Percentiles rank a stretch among this genome's conserved stretches.
phyloP scores from a whole-genome alignment of 2,797 vertebrate genomes.

The Acanthurus leucopareius region DNA sequence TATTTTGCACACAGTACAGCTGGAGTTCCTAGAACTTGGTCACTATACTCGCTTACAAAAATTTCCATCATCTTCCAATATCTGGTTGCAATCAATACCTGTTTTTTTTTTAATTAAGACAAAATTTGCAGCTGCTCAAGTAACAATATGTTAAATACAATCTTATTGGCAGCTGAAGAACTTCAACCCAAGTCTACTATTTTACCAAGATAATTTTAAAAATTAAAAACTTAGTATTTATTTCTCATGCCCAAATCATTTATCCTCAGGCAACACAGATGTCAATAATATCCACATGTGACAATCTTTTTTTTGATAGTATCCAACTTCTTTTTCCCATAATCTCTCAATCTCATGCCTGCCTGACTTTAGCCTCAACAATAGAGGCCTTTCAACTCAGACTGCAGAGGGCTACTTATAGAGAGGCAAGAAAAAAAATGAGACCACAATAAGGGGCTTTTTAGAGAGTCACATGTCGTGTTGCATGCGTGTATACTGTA shows the following conservation, averaged over 20 bases:
- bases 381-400: conserved; percentile 73
- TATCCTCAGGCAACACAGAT: not conserved
- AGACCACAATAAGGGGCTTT: conserved; percentile 61
- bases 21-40: not conserved
- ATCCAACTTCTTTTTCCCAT: conserved; percentile 35
- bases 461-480: conserved; percentile 65
- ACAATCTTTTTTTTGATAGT: conserved; percentile 3
- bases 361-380: conserved; percentile 67
- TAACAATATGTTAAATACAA: not conserved
- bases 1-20: not conserved
- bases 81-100: not conserved
- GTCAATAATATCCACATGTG: conserved; percentile 5
- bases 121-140: not conserved
- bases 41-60: not conserved
- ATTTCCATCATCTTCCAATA: conserved; percentile 11
- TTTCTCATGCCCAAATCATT: conserved; percentile 16
- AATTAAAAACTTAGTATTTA: not conserved
- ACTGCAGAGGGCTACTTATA: conserved; percentile 67
- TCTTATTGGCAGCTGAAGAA: not conserved
- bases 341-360: conserved; percentile 61
- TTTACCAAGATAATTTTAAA: not conserved
- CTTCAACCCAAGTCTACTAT: not conserved
- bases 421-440: conserved; percentile 47
- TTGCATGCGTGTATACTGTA: conserved; percentile 19
- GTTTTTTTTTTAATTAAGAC: not conserved